phyloP scores from a whole-genome alignment of 2,113 vertebrate species.

The Dasypus novemcinctus region DNA sequence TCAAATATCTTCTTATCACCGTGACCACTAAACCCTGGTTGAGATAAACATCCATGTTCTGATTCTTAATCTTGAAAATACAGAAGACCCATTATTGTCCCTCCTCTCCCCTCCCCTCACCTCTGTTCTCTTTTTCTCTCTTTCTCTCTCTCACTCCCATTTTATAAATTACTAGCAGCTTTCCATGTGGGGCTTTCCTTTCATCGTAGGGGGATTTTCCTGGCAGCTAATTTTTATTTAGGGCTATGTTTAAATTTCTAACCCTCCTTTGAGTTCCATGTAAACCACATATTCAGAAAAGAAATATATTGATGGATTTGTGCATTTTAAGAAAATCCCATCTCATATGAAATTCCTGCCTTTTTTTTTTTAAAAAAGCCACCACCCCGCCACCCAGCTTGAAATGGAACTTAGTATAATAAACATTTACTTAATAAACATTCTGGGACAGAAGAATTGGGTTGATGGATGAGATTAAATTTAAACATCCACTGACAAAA shows the following conservation, averaged over 20 bases:
- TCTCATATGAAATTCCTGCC: neutral
- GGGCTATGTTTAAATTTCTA: conserved; percentile 32
- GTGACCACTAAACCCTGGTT: neutral
- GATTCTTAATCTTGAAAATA: neutral
- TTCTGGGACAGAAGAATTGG: conserved; percentile 15
- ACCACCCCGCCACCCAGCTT: neutral
- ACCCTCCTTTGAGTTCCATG: neutral
- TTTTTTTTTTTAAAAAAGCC: neutral
- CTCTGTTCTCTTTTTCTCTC: no score
- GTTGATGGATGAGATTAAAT: conserved; percentile 40
- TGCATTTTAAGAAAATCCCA: conserved; percentile 34
- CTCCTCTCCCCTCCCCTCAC: no score
- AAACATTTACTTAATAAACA: conserved; percentile 73
- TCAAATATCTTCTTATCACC: neutral
- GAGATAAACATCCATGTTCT: neutral
- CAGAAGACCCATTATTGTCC: neutral
- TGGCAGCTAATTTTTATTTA: neutral
- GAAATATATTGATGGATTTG: conserved; percentile 41
- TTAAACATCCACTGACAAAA: conserved; percentile 58
- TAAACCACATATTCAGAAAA: conserved; percentile 48
- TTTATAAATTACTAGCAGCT: neutral
- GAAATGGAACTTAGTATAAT: conserved; percentile 62
- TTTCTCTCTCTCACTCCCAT: neutral
- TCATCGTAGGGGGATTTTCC: neutral
- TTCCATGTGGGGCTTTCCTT: neutral